phyloP scores from a whole-genome alignment of 2,797 vertebrate genomes.

The Mormyrops attenuatus region DNA sequence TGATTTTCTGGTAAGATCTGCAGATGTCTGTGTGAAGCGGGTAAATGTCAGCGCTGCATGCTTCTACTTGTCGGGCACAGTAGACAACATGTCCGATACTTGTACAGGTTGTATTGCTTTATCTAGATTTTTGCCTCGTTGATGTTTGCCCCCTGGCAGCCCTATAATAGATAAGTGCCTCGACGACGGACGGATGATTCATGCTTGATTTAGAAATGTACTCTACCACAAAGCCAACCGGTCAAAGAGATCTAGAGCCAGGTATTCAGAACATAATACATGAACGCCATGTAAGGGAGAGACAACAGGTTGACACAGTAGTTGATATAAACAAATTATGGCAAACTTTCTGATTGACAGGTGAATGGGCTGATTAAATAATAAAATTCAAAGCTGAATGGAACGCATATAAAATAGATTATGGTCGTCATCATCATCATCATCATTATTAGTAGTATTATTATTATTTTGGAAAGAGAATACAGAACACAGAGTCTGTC shows the following conservation, averaged over 20 bases:
- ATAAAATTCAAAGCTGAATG: neutral
- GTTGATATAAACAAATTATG: neutral
- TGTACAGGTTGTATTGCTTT: neutral
- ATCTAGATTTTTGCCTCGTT: neutral
- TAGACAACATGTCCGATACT: neutral
- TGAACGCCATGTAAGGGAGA: neutral
- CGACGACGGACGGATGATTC: neutral
- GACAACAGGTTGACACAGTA: neutral
- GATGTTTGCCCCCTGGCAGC: neutral
- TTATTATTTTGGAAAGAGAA: neutral
- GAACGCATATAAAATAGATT: neutral
- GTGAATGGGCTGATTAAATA: neutral
- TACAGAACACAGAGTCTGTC: neutral
- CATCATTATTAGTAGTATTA: neutral
- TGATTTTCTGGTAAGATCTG: neutral
- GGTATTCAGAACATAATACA: neutral
- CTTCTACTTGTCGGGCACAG: neutral
- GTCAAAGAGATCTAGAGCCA: neutral
- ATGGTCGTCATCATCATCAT: neutral
- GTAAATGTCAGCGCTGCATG: neutral
- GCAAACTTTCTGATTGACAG: neutral
- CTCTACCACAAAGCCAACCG: neutral
- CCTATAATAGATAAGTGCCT: neutral
- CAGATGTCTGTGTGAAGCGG: neutral
- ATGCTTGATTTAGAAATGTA: neutral